phyloP scores from a whole-genome alignment of 2,113 vertebrate genomes.

The Acanthochromis polyacanthus region DNA sequence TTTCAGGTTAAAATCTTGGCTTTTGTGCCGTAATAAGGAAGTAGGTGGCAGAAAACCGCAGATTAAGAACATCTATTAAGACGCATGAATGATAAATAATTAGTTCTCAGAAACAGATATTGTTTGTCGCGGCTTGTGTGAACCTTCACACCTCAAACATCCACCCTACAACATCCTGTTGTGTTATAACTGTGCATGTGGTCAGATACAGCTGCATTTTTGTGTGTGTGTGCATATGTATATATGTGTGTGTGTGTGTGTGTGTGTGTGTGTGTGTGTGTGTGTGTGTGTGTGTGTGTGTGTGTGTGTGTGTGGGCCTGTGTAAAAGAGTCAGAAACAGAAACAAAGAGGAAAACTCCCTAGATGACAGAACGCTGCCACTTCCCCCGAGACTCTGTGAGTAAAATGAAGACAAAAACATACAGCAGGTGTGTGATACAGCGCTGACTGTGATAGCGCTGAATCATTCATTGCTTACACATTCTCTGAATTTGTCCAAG shows the following conservation, averaged over 20 bases:
- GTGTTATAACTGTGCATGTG: slow-evolving; percentile 72
- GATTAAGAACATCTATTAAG: slow-evolving; percentile 21
- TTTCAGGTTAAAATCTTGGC: slow-evolving; percentile 1
- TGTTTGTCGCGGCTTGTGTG: slow-evolving; percentile 68
- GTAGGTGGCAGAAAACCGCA: neutral
- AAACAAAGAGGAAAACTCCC: slow-evolving; percentile 74
- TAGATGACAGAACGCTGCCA: slow-evolving; percentile 51
- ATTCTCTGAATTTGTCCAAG: slow-evolving; percentile 11
- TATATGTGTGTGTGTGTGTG: slow-evolving; percentile 16
- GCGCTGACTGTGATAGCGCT: slow-evolving; percentile 30
- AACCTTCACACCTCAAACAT: slow-evolving; percentile 76
- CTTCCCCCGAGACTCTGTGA: slow-evolving; percentile 61
- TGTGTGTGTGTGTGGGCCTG: neutral
- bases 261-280: slow-evolving; percentile 25
- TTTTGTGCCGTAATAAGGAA: neutral
- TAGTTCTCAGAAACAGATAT: slow-evolving; percentile 60
- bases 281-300: slow-evolving; percentile 29
- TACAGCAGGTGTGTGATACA: slow-evolving; percentile 56
- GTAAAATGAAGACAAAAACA: slow-evolving; percentile 51
- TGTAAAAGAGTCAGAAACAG: slow-evolving; percentile 47
- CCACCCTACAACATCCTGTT: slow-evolving; percentile 80
- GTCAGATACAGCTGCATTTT: slow-evolving; percentile 70
- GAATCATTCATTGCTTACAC: slow-evolving; percentile 53
- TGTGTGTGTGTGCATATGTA: slow-evolving; percentile 25
- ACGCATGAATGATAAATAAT: slow-evolving; percentile 38